Percentiles rank a stretch among this genome's conserved stretches.
These are phyloP conservation scores for Drosophila santomea DNA, from an alignment of 1,140 invertebrate species.

Conservation along the genomic window DNA sequence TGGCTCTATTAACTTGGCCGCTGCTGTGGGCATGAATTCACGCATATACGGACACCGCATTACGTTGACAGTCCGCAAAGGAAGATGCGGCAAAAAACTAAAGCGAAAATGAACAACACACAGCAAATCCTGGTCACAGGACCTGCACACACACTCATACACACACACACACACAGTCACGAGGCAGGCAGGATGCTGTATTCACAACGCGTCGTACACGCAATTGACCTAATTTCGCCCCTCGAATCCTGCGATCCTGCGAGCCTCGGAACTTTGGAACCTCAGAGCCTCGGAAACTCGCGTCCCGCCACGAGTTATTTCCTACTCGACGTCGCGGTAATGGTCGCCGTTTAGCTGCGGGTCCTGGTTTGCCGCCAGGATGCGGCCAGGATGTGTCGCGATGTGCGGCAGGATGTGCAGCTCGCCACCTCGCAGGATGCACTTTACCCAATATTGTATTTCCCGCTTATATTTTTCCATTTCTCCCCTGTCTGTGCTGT, in stretches of 20 bases:
- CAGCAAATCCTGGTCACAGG: conserved; percentile 45
- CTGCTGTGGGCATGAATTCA: conserved; percentile 1
- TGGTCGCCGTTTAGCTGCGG: conserved; percentile 55
- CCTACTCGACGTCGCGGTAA: conserved; percentile 43
- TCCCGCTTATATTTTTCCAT: conserved; percentile 24
- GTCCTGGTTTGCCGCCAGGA: conserved; percentile 53
- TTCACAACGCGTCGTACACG: conserved; percentile 52
- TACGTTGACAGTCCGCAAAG: conserved; percentile 40
- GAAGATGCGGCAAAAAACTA: conserved; percentile 17
- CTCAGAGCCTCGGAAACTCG: background rate
- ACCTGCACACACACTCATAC: conserved; percentile 8
- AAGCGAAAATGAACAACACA: conserved; percentile 51
- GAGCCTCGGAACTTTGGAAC: background rate
- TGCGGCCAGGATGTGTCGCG: conserved; percentile 30
- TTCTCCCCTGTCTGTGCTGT: conserved; percentile 10
- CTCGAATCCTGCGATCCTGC: background rate
- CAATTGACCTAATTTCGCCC: conserved; percentile 70
- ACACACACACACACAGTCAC: background rate
- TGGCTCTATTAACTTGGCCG: background rate
- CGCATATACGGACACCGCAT: conserved; percentile 19
- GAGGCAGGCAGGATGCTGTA: conserved; percentile 45
- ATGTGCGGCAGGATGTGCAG: conserved; percentile 49
- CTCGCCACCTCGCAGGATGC: conserved; percentile 46
- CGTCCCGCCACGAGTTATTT: conserved; percentile 11
- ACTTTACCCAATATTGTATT: conserved; percentile 52